These are phyloP conservation scores for Stenichneumon culpator DNA, from an alignment of 2,888 invertebrate genomes.

Conservation along the genomic window DNA sequence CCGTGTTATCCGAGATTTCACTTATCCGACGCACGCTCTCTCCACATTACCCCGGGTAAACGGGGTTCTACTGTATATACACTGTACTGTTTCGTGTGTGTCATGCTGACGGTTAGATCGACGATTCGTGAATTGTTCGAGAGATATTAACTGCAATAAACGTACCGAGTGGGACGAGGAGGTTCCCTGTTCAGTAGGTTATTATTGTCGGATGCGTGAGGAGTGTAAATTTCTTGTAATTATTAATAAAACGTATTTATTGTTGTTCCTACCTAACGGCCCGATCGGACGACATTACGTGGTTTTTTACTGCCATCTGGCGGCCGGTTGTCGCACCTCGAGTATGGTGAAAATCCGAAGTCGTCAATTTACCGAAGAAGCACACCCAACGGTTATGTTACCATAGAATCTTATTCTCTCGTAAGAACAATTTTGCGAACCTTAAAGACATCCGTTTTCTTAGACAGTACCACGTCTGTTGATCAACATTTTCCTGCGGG, in stretches of 20 bases:
- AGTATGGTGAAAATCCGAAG: neutral
- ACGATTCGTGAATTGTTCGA: neutral
- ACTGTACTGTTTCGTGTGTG: neutral
- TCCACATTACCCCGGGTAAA: too few species aligned
- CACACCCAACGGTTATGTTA: neutral
- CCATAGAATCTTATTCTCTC: too few species aligned
- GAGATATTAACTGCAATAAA: neutral
- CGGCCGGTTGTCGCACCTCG: neutral
- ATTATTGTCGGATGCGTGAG: neutral
- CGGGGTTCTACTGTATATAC: neutral
- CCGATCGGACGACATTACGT: conserved; percentile 5
- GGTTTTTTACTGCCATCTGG: neutral
- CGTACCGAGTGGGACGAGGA: neutral
- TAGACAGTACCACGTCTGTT: too few species aligned
- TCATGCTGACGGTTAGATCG: neutral
- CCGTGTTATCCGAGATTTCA: too few species aligned
- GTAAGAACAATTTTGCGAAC: too few species aligned
- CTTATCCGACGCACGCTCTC: too few species aligned
- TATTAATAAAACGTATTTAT: conserved; percentile 24
- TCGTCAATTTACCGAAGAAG: neutral
- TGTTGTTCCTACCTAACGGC: conserved; percentile 9
- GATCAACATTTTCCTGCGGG: too few species aligned
- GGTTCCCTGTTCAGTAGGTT: neutral
- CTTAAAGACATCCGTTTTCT: too few species aligned
- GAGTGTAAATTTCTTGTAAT: neutral